Evolutionary conservation across 2,888 invertebrate species (phyloP), one percentile per base, ranked within the genome.

Genomic region (Sylvicola fuscatus): DNA sequence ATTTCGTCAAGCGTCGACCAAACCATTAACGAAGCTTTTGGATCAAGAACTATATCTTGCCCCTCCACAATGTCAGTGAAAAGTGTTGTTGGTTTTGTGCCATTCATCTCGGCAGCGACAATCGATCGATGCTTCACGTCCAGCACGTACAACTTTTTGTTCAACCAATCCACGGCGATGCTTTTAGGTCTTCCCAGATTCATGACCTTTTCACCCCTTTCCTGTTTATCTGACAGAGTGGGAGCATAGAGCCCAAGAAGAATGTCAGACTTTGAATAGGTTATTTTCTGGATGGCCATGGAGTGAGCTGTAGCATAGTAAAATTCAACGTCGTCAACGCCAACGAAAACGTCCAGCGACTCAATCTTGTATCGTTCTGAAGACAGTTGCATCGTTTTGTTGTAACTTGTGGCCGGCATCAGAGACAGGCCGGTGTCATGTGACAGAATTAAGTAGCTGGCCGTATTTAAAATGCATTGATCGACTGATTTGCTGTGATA

Each of bases 1-100:
- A 84, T 72, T 40, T 72, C 56, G 37, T 69, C 62, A 58, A 74
- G 64, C 39, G 76, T 80, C 4, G 78, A 68, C 82, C 83, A 86
- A 51, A 73, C 74, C 60, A 86, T 60, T 14, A 56, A 46, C 8
- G 48, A 68, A 16, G 71, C 65, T 3, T 64, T 65, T 3, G 74
- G 72, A 46, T 74, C 71, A 8, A 82, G 54, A 7, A 71, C 72
- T 44, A 84, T 66, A 50, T 79, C 80, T 47, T 66, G 68, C 10
- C 80, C 78, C 54, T 76, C 71, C 45, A 70, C 65, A 44, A 68
- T 53, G 0, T 58, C 57, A 10, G 56, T 53, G 0, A 57, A 53
- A 3, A 59, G 41, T 1, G 56, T 51, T 2, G 52, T 46, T 32
- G 52, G 50, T 30, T 54, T 51, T 21, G 53, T 55, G 27, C 59